Base-by-base conservation (phyloP, 2,888 invertebrate species). In the Clistopyga incitator region DNA sequence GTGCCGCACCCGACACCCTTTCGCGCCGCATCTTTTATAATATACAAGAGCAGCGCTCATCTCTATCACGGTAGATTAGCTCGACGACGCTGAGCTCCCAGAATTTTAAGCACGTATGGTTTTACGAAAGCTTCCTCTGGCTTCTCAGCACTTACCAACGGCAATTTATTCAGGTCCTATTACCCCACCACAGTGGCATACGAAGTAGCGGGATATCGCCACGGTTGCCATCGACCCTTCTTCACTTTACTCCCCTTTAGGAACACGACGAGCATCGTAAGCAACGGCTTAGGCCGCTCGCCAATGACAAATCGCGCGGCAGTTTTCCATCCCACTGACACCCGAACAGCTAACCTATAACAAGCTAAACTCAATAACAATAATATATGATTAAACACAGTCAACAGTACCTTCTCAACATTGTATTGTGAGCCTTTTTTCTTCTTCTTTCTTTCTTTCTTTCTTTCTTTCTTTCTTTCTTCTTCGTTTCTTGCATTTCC, bases 361-460 rank as follows among this genome's bases (percentile, higher is more conserved):
- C 82, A 83, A 86, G 83, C 85, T 87, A 82, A 85, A 87, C 84
- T 86, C 78, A 85, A 87, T 86, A 87, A 86, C 86, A 84, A 85
- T 86, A 84, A 81, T 84, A 84, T 84, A 84, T 74, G 78, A 86
- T 84, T 83, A 86, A 86, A 84, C 79, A 81, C 84, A 85, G 79
- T 86, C 84, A 82, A 82, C 82, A 81, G 56, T 86, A 82, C 81
- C 42, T 74, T 79, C 61, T 75, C 77, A 79, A 83, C 81, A 77
- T 84, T 81, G 20, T 77, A 82, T 70, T 77, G 81, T 70, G 65
- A 82, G 79, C 79, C 45, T 68, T 78, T 76, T 45, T 68, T 52
- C 20, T n/a, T n/a, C n/a, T n/a, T n/a, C n/a, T n/a, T n/a, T n/a
- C n/a, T n/a, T n/a, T n/a, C n/a, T n/a, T n/a, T n/a, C n/a, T n/a